Conservation (phyloP, 2,888 invertebrate genomes). For the Dione vanillae region DNA sequence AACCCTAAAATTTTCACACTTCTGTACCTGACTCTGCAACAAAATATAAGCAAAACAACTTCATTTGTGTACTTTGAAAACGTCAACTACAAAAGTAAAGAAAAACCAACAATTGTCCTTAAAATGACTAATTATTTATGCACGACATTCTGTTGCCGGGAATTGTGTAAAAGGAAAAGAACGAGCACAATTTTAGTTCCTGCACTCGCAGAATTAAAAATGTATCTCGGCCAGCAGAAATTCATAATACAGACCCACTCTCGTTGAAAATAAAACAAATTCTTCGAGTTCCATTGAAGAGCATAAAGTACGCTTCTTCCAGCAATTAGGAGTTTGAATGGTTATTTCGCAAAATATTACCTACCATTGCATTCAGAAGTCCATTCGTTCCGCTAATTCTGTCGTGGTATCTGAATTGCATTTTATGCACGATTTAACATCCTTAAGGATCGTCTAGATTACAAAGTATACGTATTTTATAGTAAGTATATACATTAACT, state of each 20-base stretch:
- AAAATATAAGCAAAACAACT: constrained; percentile 6
- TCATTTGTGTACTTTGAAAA: constrained; percentile 7
- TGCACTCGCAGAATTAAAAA: constrained; percentile 37
- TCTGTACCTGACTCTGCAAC: neutral
- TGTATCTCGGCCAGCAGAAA: constrained; percentile 30
- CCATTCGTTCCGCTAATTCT: constrained; percentile 42
- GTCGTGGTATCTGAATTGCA: constrained; percentile 37
- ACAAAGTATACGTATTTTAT: constrained; percentile 20
- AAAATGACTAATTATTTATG: constrained; percentile 35
- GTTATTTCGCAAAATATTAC: constrained; percentile 39
- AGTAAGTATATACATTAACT: neutral
- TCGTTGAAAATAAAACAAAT: constrained; percentile 33
- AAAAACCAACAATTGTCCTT: constrained; percentile 21
- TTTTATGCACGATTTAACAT: constrained; percentile 41
- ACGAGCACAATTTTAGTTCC: constrained; percentile 25
- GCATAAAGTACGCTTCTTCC: constrained; percentile 39
- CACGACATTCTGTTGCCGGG: constrained; percentile 28
- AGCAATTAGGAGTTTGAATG: constrained; percentile 43
- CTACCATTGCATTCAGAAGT: constrained; percentile 43
- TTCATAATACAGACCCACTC: constrained; percentile 32
- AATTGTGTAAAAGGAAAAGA: constrained; percentile 30
- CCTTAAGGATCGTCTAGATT: constrained; percentile 33
- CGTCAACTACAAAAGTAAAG: constrained; percentile 20
- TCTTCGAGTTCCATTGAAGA: constrained; percentile 31
- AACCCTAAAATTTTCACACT: constrained; percentile 15